Evolutionary conservation across 1,140 invertebrate genomes (phyloP).

Genomic region (Brachionus koreanus): DNA sequence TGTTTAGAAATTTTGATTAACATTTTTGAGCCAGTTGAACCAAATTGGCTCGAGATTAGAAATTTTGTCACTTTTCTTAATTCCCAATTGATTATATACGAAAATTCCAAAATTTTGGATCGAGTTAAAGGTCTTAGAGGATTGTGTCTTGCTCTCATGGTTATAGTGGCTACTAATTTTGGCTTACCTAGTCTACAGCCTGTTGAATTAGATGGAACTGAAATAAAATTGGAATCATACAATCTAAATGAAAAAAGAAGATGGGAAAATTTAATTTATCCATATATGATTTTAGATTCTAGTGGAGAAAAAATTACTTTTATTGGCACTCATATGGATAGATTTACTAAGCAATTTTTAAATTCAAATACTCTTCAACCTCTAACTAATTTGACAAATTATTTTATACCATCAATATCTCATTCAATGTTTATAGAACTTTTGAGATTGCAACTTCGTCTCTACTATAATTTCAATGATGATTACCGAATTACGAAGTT

Average conservation of each 20-base stretch:
- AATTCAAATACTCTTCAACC: slow-evolving; percentile 17
- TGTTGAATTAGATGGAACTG: not conserved
- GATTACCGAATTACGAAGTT: not conserved
- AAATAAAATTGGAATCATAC: not conserved
- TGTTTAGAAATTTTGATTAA: slow-evolving; percentile 9
- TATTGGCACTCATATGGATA: slow-evolving; percentile 3
- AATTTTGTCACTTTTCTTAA: slow-evolving; percentile 55
- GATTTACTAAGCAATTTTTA: not conserved
- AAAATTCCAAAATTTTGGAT: slow-evolving; percentile 48
- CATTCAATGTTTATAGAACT: slow-evolving; percentile 1
- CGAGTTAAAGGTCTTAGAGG: not conserved
- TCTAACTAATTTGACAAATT: not conserved
- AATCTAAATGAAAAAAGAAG: not conserved
- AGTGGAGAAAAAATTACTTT: not conserved
- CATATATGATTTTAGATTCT: slow-evolving; percentile 10
- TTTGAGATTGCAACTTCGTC: not conserved
- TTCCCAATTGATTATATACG: slow-evolving; percentile 51
- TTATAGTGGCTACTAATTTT: slow-evolving; percentile 23
- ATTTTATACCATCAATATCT: not conserved
- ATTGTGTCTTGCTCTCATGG: not conserved
- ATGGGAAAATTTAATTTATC: slow-evolving; percentile 38
- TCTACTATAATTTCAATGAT: slow-evolving; percentile 31
- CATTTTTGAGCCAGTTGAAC: slow-evolving; percentile 51
- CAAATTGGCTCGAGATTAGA: slow-evolving; percentile 54
- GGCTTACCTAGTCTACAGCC: not conserved